A percentile compares a stretch with the other conserved stretches of the same genome.
phyloP scores from a whole-genome alignment of 1,140 invertebrate genomes.

The Leptoteleia sp. region DNA sequence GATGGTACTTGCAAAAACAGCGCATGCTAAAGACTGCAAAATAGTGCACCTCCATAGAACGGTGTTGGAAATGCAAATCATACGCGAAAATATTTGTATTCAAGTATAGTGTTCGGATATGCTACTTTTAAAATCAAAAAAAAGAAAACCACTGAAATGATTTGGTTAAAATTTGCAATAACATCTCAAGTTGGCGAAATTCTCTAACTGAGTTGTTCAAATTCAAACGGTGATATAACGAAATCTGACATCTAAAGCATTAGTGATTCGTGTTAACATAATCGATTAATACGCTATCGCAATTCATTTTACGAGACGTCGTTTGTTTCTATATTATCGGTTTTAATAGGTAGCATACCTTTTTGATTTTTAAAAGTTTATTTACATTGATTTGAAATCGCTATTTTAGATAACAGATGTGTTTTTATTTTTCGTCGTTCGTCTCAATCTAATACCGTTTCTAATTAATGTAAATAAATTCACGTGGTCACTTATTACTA shows the following conservation, averaged over 20 bases:
- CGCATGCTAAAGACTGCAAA: constrained; percentile 12
- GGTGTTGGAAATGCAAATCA: constrained; percentile 28
- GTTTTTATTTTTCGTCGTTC: too few relatives aligned
- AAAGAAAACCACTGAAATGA: too few relatives aligned
- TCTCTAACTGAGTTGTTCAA: constrained; percentile 33
- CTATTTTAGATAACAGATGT: too few relatives aligned
- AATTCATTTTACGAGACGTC: constrained; percentile 48
- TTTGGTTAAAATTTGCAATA: too few relatives aligned
- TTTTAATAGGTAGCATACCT: background rate
- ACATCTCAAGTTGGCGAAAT: constrained; percentile 4
- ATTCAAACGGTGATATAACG: constrained; percentile 26
- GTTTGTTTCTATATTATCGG: constrained; percentile 9
- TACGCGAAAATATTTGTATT: constrained; percentile 8
- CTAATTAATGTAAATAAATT: too few relatives aligned
- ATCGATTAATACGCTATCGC: constrained; percentile 48
- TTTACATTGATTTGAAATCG: too few relatives aligned
- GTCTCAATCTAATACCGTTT: too few relatives aligned
- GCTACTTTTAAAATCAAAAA: too few relatives aligned
- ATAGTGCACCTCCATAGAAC: constrained; percentile 1
- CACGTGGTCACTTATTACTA: too few relatives aligned
- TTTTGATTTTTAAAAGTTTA: constrained; percentile 4
- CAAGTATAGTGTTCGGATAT: too few relatives aligned
- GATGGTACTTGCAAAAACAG: constrained; percentile 30
- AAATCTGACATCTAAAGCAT: constrained; percentile 24
- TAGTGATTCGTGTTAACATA: constrained; percentile 44